Evolutionary conservation across 37 sponge, comb jelly and placozoan genomes (phyloP), one percentile per base, ranked within the genome.

Genomic region (Mnemiopsis leidyi): DNA sequence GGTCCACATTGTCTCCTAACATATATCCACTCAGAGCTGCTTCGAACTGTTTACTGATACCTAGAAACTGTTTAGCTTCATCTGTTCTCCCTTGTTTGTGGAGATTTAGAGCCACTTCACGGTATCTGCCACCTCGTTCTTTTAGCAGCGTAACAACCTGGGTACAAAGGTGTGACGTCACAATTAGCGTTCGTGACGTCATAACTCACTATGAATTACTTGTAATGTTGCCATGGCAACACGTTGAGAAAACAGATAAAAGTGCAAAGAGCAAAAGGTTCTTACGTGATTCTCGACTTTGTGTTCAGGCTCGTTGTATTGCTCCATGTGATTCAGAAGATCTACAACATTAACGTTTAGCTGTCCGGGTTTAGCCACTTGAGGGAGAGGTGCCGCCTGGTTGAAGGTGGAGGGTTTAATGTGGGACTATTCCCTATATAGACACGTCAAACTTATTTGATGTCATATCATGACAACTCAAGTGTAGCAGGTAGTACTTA

Each of bases 1-100:
- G 38, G 30, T 82, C 82, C 23, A 82, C 82, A 82, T 82, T 34
- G 38, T 82, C 82, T 20, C 82, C 82, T 5, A 82, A 30, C 38
- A 82, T 31, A 23, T 82, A 82, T 13, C 37, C 82, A 82, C 30
- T 82, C 2, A 82, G 82, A 29, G 38, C 82, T 33, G 37, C 2
- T 9, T 82, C 82, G 82, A 82, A 82, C 38, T 82, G 82, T 23
- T 82, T 82, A 34, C 82, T 82, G 38, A 82, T 34, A 23, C 31
- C 82, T 23, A 82, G 82, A 36, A 82, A 34, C 38, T 82, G 36
- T 23, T 82, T 82, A 34, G 82, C 82, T 34, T 82, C 82, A 7
- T 31, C 82, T 7, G 82, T 34, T 36, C 82, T 31, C 9, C 82
- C 82, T 34, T 82, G 82, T 34, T 82, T 82, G 82, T 82, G 82